These are phyloP conservation scores for Genyomyrus donnyi DNA, from an alignment of 2,113 vertebrate genomes.

Conservation along the genomic window DNA sequence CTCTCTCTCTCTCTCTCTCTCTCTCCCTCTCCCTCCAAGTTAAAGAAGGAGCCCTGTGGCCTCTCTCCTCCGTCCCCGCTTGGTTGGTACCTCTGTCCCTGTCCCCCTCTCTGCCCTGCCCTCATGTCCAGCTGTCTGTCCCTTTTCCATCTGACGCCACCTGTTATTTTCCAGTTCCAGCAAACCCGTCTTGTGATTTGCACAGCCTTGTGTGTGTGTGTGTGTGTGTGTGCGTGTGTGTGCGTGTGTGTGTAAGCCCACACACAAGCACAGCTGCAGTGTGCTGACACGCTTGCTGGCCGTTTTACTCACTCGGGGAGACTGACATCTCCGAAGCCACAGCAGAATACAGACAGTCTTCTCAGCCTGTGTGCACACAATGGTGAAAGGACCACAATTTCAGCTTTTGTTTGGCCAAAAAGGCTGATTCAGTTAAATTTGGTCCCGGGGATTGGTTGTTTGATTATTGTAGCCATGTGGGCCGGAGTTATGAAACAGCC, in stretches of 20 bases:
- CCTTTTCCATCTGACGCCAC: neutral
- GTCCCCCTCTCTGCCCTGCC: neutral
- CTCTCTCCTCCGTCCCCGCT: slow-evolving; percentile 35
- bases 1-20: slow-evolving; percentile 25
- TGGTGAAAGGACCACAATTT: neutral
- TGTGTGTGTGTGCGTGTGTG: neutral
- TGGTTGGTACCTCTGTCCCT: slow-evolving; percentile 37
- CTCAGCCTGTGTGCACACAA: neutral
- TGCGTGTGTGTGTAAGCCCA: neutral
- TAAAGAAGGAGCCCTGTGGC: slow-evolving; percentile 50
- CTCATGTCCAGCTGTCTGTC: neutral
- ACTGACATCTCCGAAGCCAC: neutral
- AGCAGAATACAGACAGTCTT: neutral
- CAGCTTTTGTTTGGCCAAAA: neutral
- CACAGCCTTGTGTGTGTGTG: neutral
- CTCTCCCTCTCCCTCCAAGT: slow-evolving; percentile 38
- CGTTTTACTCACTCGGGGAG: neutral
- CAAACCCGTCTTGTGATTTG: neutral
- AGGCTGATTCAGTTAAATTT: neutral
- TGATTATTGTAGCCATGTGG: neutral
- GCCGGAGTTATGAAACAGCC: neutral
- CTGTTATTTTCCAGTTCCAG: neutral
- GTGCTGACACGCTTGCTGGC: neutral
- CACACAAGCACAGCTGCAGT: neutral
- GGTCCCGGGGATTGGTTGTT: neutral